Conservation (phyloP, 2,888 invertebrate genomes). For the Cheiracanthium punctorium region DNA sequence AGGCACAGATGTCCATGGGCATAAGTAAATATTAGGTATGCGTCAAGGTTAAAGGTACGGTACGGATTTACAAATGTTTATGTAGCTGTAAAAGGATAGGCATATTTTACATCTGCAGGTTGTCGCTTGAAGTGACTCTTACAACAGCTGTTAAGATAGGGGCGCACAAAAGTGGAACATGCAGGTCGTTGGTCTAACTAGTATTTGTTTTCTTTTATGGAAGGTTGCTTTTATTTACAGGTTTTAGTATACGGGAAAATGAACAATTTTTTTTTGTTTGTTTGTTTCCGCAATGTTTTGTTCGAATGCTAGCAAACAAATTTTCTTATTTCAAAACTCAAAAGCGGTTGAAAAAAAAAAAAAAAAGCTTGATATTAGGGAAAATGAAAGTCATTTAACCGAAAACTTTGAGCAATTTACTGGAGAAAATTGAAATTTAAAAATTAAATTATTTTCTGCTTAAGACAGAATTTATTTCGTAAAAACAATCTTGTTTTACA, state of each 20-base stretch:
- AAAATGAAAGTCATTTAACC: too few species aligned
- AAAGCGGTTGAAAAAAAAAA: too few species aligned
- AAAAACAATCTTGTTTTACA: too few species aligned
- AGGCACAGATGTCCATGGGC: background rate
- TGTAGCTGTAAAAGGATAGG: background rate
- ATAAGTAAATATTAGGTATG: background rate
- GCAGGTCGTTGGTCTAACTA: background rate
- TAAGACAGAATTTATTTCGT: too few species aligned
- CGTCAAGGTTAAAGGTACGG: background rate
- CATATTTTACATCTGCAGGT: background rate
- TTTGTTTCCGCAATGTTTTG: too few species aligned
- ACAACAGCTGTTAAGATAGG: background rate
- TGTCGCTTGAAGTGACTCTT: background rate
- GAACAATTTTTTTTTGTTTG: background rate
- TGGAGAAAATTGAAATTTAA: too few species aligned
- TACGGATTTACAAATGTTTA: background rate
- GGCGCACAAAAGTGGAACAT: background rate
- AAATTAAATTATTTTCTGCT: too few species aligned
- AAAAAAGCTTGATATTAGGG: too few species aligned
- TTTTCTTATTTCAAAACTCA: too few species aligned
- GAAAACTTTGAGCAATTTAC: too few species aligned
- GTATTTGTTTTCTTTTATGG: background rate
- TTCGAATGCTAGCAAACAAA: too few species aligned
- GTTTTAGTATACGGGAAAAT: background rate
- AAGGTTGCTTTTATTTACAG: background rate